Evolutionary conservation across 2,797 vertebrate genomes (phyloP), one percentile per base, ranked within the genome.

Genomic region (Phalanger gymnotis): DNA sequence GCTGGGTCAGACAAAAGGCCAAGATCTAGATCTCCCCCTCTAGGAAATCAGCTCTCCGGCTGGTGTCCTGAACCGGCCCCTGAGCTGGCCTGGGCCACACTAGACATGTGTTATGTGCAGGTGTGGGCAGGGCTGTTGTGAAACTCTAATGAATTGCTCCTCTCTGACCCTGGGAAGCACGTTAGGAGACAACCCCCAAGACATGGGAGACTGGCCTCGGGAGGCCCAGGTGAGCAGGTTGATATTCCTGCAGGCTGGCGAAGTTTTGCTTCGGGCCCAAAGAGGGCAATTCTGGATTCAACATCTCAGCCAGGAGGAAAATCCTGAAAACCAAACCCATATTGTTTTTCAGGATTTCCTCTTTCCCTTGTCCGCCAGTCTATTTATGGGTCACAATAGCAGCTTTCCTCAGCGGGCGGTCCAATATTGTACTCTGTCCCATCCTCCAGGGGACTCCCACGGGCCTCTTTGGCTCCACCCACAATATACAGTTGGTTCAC

Each of bases 341-440:
- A 98, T 98, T 98, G 98, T 98, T 90, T 97, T 97, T 91, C 97
- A 98, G 98, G 97, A 97, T 97, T 97, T 98, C 97, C 98, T 19
- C 95, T 97, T 98, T 98, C 90, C 98, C 98, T 97, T 96, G 47
- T 96, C 95, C 81, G 92, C 97, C 95, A 96, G 97, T 97, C 98
- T 98, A 98, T 98, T 98, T 98, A 96, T 97, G 97, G 98, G 97
- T 96, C 95, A 98, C 98, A 98, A 97, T 97, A 94, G 92, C 93
- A 19, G 19, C 94, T 92, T 96, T 96, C 96, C 96, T 30, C 34
- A 96, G 91, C 51, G 90, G 90, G 90, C 96, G 96, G 91, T 90
- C 90, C 56, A 53, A 81, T 98, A 97, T 97, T 97, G 96, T 97
- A 97, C 96, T 92, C 6, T 5, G 93, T 53, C 73, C 87, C 54